These are phyloP conservation scores for Hoplodrina ambigua DNA, from an alignment of 2,888 invertebrate species.

Conservation along the genomic window DNA sequence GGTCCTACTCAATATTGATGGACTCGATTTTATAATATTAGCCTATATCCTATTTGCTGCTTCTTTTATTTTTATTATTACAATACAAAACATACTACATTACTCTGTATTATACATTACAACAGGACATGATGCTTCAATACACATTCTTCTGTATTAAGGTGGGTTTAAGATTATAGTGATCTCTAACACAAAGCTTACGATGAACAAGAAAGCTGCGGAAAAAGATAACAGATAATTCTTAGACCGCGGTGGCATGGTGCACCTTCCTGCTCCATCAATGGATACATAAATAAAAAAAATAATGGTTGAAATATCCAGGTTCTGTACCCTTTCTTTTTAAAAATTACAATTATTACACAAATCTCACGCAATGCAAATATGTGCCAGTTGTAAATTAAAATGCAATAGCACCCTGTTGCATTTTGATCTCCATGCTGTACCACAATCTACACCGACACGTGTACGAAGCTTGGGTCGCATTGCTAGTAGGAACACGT, in stretches of 20 bases:
- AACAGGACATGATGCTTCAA: neutral
- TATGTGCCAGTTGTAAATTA: neutral
- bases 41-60: no score
- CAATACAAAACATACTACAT: neutral
- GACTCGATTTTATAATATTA: neutral
- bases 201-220: neutral
- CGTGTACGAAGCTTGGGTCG: conserved; percentile 8
- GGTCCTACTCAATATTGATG: neutral
- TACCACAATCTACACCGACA: neutral
- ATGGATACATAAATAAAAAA: no score
- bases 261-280: no score
- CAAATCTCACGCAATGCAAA: conserved; percentile 12
- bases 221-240: neutral
- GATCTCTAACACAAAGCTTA: neutral
- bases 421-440: neutral
- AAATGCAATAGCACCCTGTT: no score
- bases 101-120: neutral
- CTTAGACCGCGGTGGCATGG: neutral
- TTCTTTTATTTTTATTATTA: neutral
- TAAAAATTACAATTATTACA: neutral
- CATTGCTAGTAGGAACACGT: conserved; percentile 11
- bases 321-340: neutral
- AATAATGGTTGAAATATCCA: neutral
- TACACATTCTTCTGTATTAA: neutral
- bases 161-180: neutral